Conservation (phyloP, 23 tunicate species). For the Halocynthia roretzi region DNA sequence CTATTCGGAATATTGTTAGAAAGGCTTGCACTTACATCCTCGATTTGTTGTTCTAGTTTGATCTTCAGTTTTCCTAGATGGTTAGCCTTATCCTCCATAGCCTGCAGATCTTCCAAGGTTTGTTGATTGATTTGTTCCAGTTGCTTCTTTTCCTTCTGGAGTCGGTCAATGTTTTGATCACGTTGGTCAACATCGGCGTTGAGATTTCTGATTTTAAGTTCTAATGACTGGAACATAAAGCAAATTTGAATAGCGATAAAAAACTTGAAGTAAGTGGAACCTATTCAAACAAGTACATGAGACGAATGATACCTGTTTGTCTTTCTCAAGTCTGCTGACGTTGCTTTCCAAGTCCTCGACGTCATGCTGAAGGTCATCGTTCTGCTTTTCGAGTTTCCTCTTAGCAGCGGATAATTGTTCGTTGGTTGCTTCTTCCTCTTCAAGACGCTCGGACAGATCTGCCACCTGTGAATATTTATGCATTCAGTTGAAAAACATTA, state of each 20-base stretch:
- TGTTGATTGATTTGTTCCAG: conserved; percentile 93
- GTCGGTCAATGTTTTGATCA: conserved; percentile 65
- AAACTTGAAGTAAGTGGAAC: background rate
- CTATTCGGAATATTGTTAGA: background rate
- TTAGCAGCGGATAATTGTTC: conserved; percentile 62
- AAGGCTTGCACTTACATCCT: conserved; percentile 61
- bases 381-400: conserved; percentile 79
- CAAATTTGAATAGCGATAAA: too few relatives aligned
- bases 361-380: conserved; percentile 84
- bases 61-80: conserved; percentile 92
- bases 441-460: conserved; percentile 90
- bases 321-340: conserved; percentile 80
- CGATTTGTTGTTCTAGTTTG: conserved; percentile 91
- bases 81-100: conserved; percentile 98
- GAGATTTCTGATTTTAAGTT: conserved; percentile 65
- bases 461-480: conserved; percentile 22
- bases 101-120: conserved; percentile 95
- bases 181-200: conserved; percentile 72
- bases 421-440: conserved; percentile 90
- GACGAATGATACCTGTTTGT: conserved; percentile 58
- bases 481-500: background rate
- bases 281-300: background rate
- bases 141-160: conserved; percentile 84
- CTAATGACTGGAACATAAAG: conserved; percentile 47
- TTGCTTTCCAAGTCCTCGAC: conserved; percentile 88